Evolutionary conservation across 2,113 vertebrate species (phyloP).

Genomic region (Neofelis nebulosa): DNA sequence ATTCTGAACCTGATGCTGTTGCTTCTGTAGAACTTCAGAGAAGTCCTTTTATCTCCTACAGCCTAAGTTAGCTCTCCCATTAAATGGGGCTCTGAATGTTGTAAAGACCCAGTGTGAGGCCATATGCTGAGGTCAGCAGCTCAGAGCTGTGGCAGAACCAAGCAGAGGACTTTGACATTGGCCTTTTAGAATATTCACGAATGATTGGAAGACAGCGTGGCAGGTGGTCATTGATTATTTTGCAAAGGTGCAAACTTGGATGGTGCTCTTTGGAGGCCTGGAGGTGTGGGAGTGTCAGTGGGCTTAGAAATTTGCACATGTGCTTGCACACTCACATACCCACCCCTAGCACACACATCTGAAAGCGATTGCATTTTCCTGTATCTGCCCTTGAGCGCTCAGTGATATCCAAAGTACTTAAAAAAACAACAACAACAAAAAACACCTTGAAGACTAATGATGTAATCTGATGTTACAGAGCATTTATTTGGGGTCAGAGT

Average conservation of each 20-base stretch:
- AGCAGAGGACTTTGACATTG: not conserved
- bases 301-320: not conserved
- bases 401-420: not conserved
- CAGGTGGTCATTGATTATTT: no score
- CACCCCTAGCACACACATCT: not conserved
- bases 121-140: not conserved
- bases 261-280: not conserved
- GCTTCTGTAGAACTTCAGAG: not conserved
- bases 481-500: not conserved
- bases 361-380: not conserved
- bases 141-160: not conserved
- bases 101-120: not conserved
- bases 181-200: not conserved
- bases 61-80: not conserved
- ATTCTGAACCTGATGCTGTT: not conserved
- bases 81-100: not conserved
- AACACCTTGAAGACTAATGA: not conserved
- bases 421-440: not conserved
- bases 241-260: not conserved
- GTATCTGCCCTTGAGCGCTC: not conserved
- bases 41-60: not conserved
- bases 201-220: not conserved
- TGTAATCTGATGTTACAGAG: not conserved
- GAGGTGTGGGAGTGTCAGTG: not conserved
- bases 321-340: not conserved